Evolutionary conservation across 2,888 invertebrate species (phyloP), one percentile per base, ranked within the genome.

Genomic region (Idaea aversata): DNA sequence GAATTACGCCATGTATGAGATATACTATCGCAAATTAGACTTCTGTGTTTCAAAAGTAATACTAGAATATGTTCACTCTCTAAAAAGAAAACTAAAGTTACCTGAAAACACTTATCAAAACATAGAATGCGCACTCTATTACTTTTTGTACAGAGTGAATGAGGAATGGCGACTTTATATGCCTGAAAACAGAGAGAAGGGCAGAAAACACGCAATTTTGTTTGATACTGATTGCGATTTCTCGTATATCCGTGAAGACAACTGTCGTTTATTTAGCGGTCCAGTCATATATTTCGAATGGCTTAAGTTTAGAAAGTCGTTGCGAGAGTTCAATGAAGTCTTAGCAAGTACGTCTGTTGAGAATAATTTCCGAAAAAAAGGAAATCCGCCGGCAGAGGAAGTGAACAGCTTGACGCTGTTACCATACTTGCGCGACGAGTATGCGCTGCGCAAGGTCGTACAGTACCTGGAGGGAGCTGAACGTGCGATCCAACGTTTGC

Each of bases 51-150:
- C 59, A 1, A 59, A 16, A 25, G 34, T 59, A 13, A 59, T 59
- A 34, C 59, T 59, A 5, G 59, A 59, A 13, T 25, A 59, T 25
- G 13, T 59, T 7, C 59, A 59, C 34, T 59, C 59, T 6, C 13
- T 59, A 5, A 59, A 59, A 25, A 13, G 5, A 10, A 59, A 34
- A 34, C 59, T 59, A 4, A 10, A 59, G 25, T 13, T 59, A 5
- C 59, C 59, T 6, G 6, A 16, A 13, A 6, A 16, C 13, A 6
- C 59, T 5, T 59, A 59, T 34, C 59, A 59, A 25, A 25, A 59
- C 7, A 59, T 59, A 59, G 59, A 59, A 34, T 59, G 59, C 59
- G 34, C 59, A 5, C 59, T 59, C 25, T 59, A 25, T 34, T 59
- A 59, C 59, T 59, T 59, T 34, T 10, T 59, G 6, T 16, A 59